A percentile compares a stretch with the other conserved stretches of the same genome.
These are phyloP conservation scores for Gobius niger DNA, from an alignment of 2,113 vertebrate genomes.

Conservation along the genomic window DNA sequence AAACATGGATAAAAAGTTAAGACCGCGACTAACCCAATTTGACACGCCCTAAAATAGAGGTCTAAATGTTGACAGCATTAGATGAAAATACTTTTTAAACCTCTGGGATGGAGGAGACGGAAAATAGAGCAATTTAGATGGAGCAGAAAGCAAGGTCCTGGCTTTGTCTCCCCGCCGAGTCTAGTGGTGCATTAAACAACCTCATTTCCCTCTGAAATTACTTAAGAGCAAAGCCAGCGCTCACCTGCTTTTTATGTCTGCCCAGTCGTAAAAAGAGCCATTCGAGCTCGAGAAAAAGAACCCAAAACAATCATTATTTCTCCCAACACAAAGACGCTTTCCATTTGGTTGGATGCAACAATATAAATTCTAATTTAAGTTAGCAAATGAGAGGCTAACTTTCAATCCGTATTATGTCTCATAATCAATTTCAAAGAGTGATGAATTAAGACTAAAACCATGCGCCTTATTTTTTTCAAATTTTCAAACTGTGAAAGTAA, in stretches of 20 bases:
- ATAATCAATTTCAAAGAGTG: too few relatives aligned
- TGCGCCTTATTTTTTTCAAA: too few relatives aligned
- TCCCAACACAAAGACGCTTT: not conserved
- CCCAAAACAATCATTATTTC: conserved; percentile 10
- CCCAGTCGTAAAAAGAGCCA: not conserved
- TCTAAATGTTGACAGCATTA: not conserved
- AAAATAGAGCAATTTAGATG: conserved; percentile 5
- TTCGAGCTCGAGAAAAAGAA: not conserved
- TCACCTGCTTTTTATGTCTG: conserved; percentile 7
- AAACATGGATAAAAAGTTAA: not conserved
- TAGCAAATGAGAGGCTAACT: not conserved
- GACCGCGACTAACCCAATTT: not conserved
- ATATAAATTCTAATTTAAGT: not conserved
- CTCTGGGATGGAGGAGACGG: not conserved
- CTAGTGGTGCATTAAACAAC: conserved; percentile 6
- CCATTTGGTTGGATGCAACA: not conserved
- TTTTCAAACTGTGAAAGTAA: too few relatives aligned
- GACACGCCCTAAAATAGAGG: not conserved
- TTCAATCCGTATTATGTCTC: too few relatives aligned
- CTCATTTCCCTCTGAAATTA: conserved; percentile 11
- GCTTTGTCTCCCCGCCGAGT: not conserved
- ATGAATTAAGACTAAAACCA: too few relatives aligned
- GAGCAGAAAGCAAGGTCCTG: conserved; percentile 3
- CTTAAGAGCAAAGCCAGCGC: conserved; percentile 1
- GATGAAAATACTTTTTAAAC: not conserved